Evolutionary conservation across 2,113 vertebrate genomes (phyloP).

Genomic region (Thunnus thynnus): DNA sequence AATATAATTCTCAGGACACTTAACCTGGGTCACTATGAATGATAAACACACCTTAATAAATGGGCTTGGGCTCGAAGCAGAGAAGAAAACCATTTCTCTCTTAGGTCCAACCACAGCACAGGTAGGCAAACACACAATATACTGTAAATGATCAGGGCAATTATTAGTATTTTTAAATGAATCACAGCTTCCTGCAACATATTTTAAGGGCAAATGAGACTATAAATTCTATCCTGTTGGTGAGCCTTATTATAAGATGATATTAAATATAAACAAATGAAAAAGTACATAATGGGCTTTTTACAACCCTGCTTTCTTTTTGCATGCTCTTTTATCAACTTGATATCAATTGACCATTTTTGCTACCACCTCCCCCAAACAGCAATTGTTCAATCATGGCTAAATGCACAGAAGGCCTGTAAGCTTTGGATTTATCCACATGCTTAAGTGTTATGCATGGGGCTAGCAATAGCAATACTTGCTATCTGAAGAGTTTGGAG

Average conservation of each 20-base stretch:
- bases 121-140: slow-evolving; percentile 25
- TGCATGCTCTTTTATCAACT: slow-evolving; percentile 1
- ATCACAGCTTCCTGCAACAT: slow-evolving; percentile 16
- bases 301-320: neutral
- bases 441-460: too few species aligned
- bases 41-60: slow-evolving; percentile 83
- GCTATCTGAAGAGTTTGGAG: too few species aligned
- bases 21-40: slow-evolving; percentile 81
- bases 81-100: slow-evolving; percentile 66
- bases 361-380: neutral
- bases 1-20: slow-evolving; percentile 84
- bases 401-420: too few species aligned
- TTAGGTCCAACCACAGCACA: slow-evolving; percentile 38
- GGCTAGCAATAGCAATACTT: too few species aligned
- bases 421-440: too few species aligned
- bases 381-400: too few species aligned
- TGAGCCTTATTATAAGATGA: neutral
- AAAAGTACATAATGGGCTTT: neutral
- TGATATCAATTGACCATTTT: slow-evolving; percentile 1
- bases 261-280: slow-evolving; percentile 5
- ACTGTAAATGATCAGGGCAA: slow-evolving; percentile 40
- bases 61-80: slow-evolving; percentile 59
- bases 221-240: neutral
- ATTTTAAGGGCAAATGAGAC: slow-evolving; percentile 2
- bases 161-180: slow-evolving; percentile 48